Evolutionary conservation across 1,140 invertebrate species (phyloP), one percentile per base, ranked within the genome.

Genomic region (Conus ventricosus): DNA sequence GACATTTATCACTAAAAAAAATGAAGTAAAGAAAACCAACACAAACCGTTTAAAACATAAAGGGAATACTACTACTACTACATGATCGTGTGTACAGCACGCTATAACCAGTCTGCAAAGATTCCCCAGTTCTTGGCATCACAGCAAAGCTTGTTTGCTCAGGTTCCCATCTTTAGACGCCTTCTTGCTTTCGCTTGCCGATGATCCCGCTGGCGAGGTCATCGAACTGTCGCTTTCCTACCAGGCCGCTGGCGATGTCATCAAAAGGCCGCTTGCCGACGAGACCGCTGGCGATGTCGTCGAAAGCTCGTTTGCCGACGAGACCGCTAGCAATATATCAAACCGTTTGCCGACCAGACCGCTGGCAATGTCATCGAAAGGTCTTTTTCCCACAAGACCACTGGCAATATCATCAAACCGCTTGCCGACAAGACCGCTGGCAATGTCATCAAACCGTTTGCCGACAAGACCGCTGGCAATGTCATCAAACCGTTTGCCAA

Each of bases 381-480:
- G 83, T 17, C 90, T 51, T 89, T 92, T 92, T 0, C 91, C 92
- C 23, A 93, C 88, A 7, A 92, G 87, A 75, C 92, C 92, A 81
- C 87, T 92, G 17, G 92, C 91, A 5, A 93, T 67, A 0, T 84
- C 8, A 80, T 91, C 92, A 39, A 39, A 39, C 39, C 39, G 39
- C 3, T 93, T 93, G 39, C 91, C 92, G 23, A 93, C 87, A 8
- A 91, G 80, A 39, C 90, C 91, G 82, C 87, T 91, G 20, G 91
- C 92, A 25, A 93, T 57, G 5, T 85, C 57, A 60, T 91, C 92
- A 80, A 92, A 88, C 53, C 92, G 54, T 89, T 93, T 93, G 0
- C 92, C 92, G 25, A 93, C 89, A 25, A 93, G 82, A 11, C 92
- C 91, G 80, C 88, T 91, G 63, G 92, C 92, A n/a, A 93, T 53